Percentiles rank a stretch among this genome's conserved stretches.
Evolutionary conservation across 1,140 invertebrate species (phyloP).

Genomic region (Dreissena polymorpha): DNA sequence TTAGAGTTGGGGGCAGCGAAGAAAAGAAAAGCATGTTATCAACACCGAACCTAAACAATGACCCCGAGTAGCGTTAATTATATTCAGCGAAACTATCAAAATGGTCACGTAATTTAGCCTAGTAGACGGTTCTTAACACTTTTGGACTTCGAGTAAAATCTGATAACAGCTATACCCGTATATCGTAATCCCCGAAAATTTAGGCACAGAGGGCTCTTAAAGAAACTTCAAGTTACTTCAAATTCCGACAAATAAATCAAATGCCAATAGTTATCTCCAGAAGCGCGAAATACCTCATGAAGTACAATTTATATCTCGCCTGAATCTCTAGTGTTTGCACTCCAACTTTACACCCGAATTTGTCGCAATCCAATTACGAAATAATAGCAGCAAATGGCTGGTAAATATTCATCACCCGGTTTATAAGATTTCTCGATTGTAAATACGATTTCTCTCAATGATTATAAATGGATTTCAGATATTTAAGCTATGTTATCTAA

Average conservation of each 20-base stretch:
- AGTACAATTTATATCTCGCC: not conserved
- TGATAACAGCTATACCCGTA: too few relatives aligned
- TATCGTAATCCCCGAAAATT: too few relatives aligned
- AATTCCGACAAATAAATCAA: not conserved
- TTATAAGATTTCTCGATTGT: not conserved
- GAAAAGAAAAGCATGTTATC: too few relatives aligned
- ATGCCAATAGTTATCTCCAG: not conserved
- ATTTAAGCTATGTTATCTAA: constrained; percentile 7
- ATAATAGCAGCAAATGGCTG: not conserved
- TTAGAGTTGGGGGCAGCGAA: too few relatives aligned
- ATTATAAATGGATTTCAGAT: not conserved
- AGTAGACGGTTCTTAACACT: too few relatives aligned
- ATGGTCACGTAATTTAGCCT: too few relatives aligned
- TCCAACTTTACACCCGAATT: not conserved
- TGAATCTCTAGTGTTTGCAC: not conserved
- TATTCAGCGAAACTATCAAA: too few relatives aligned
- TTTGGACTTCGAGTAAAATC: too few relatives aligned
- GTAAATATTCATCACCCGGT: not conserved
- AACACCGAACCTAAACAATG: too few relatives aligned
- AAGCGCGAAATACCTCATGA: not conserved
- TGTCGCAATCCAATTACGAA: constrained; percentile 1
- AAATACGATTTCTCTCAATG: constrained; percentile 1
- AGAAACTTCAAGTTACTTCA: too few relatives aligned
- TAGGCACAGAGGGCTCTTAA: too few relatives aligned
- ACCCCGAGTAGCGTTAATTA: too few relatives aligned